phyloP scores from a whole-genome alignment of 1,140 invertebrate genomes.

The Nomia melanderi region DNA sequence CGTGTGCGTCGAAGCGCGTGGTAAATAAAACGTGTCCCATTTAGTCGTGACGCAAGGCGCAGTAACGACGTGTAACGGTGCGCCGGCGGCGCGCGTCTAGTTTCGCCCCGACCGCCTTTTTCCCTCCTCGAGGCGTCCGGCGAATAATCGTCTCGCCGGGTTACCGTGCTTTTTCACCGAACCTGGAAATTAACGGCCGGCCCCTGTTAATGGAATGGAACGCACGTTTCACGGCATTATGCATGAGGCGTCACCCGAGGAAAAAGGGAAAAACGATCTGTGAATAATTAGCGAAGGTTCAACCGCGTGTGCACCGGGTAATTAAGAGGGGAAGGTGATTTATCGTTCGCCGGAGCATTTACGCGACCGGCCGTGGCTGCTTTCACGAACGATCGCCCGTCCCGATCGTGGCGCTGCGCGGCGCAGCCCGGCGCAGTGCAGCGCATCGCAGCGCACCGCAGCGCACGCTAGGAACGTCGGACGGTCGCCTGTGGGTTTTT shows the following conservation, averaged over 20 bases:
- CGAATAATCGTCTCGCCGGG: neutral
- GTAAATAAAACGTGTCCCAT: neutral
- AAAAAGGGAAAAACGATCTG: neutral
- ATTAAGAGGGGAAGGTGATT: slow-evolving; percentile 57
- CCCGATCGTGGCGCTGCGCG: too few species aligned
- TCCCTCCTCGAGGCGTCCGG: neutral
- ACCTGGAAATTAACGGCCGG: slow-evolving; percentile 18
- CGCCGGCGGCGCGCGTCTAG: too few species aligned
- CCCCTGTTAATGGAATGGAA: slow-evolving; percentile 18
- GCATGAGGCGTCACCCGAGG: neutral
- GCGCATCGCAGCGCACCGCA: too few species aligned
- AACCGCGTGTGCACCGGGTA: slow-evolving; percentile 31
- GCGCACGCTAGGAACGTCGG: neutral
- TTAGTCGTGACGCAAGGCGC: neutral
- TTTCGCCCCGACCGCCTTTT: neutral
- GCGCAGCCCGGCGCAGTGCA: too few species aligned
- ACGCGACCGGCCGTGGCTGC: neutral
- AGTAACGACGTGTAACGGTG: neutral
- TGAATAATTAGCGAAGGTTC: slow-evolving; percentile 46
- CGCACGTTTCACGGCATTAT: slow-evolving; percentile 15
- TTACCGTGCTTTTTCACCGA: neutral
- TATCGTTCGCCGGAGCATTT: slow-evolving; percentile 32
- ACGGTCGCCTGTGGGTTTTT: slow-evolving; percentile 25
- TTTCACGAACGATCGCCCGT: neutral
- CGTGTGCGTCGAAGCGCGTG: neutral